Evolutionary conservation across 2,888 invertebrate species (phyloP).

Genomic region (Alcis repandata): DNA sequence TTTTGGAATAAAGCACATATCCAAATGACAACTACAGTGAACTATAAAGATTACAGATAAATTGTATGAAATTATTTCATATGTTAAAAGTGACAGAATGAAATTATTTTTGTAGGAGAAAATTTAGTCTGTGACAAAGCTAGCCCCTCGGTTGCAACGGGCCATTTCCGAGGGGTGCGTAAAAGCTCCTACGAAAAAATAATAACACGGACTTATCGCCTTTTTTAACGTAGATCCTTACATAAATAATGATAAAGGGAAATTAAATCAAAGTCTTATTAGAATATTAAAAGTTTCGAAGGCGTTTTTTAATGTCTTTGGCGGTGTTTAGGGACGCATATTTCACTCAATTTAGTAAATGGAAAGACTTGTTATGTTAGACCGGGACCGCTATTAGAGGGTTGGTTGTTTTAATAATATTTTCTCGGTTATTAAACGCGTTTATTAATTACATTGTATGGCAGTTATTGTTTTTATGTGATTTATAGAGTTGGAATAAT

Average conservation of each 20-base stretch:
- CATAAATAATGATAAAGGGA: constrained; percentile 87
- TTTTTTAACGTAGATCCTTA: constrained; percentile 76
- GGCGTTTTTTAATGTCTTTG: constrained; percentile 84
- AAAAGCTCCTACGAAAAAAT: constrained; percentile 69
- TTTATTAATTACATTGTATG: constrained; percentile 68
- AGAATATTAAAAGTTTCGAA: constrained; percentile 84
- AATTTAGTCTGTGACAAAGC: constrained; percentile 55
- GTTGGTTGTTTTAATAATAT: constrained; percentile 65
- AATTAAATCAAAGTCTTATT: constrained; percentile 87
- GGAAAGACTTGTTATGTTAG: constrained; percentile 68
- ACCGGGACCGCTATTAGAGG: constrained; percentile 67
- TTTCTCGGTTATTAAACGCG: constrained; percentile 61
- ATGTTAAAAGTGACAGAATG: constrained; percentile 12
- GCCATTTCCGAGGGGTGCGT: constrained; percentile 64
- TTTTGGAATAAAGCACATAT: constrained; percentile 9
- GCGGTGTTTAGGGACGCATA: constrained; percentile 78
- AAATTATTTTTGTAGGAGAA: not conserved
- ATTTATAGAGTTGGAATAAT: constrained; percentile 43
- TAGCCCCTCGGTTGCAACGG: constrained; percentile 61
- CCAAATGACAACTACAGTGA: not conserved
- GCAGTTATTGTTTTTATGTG: constrained; percentile 57
- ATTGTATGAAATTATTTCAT: not conserved
- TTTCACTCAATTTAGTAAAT: constrained; percentile 85
- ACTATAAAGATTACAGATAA: not conserved
- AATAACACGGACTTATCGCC: constrained; percentile 82